phyloP scores from a whole-genome alignment of 2,888 invertebrate genomes.

The Drosophila fungiperda region DNA sequence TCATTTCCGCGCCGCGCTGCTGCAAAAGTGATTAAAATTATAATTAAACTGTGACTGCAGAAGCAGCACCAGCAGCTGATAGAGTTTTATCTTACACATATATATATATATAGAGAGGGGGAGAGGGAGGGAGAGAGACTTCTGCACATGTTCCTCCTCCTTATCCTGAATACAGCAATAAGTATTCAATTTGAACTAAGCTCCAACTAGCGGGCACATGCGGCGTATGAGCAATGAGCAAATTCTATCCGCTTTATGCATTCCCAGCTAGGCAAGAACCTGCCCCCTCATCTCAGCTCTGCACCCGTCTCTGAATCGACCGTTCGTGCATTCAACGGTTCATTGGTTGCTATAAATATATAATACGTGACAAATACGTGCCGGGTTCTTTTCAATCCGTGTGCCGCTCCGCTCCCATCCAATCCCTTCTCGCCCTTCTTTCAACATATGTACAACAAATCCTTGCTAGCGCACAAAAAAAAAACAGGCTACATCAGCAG shows the following conservation, averaged over 20 bases:
- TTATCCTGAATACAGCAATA: conserved; percentile 37
- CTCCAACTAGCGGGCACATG: conserved; percentile 61
- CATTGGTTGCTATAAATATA: conserved; percentile 81
- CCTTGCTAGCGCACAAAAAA: conserved; percentile 62
- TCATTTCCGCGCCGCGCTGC: conserved; percentile 76
- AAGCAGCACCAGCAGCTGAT: conserved; percentile 41
- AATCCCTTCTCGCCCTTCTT: not conserved
- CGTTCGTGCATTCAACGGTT: conserved; percentile 77
- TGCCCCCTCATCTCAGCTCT: not conserved
- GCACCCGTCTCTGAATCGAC: not conserved
- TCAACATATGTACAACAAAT: conserved; percentile 60
- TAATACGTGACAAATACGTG: conserved; percentile 80
- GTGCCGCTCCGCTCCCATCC: conserved; percentile 36
- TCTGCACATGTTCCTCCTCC: conserved; percentile 1
- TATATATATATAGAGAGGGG: conserved; percentile 6
- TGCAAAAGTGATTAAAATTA: conserved; percentile 80
- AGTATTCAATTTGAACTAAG: conserved; percentile 76
- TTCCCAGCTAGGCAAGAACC: conserved; percentile 42
- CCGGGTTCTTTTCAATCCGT: conserved; percentile 77
- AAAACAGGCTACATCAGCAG: conserved; percentile 24
- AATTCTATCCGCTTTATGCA: conserved; percentile 68
- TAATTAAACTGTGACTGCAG: conserved; percentile 78
- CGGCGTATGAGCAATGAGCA: conserved; percentile 75
- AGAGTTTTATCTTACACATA: conserved; percentile 34
- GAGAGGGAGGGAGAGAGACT: not conserved